Evolutionary conservation across 1,140 invertebrate genomes (phyloP).

Genomic region (Pseudachorutes palmiensis): DNA sequence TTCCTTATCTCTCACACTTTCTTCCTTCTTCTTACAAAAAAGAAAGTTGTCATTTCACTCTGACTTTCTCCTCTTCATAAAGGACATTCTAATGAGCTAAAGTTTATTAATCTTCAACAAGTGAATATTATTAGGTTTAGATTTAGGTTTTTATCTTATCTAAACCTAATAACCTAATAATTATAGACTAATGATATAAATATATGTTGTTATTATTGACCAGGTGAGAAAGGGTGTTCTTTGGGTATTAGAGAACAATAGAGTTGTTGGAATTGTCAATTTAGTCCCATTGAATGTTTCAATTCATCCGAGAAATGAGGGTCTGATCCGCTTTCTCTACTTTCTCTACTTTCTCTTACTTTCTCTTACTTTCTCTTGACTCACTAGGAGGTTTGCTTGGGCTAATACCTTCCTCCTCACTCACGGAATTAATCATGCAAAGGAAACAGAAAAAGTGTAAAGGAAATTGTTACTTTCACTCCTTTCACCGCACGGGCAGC

Average conservation of each 20-base stretch:
- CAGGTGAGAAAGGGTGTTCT: neutral
- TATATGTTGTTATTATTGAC: too few species aligned
- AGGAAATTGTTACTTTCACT: neutral
- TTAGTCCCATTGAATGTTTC: neutral
- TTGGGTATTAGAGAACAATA: too few species aligned
- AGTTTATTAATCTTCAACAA: too few species aligned
- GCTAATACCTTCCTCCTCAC: neutral
- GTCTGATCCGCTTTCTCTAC: neutral
- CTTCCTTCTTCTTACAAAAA: too few species aligned
- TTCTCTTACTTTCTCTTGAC: neutral
- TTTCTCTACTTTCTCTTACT: neutral
- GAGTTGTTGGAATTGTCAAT: too few species aligned
- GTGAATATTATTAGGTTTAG: too few species aligned
- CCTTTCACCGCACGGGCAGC: neutral
- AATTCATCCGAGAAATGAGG: constrained; percentile 9
- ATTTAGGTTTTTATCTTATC: too few species aligned
- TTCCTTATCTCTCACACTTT: too few species aligned
- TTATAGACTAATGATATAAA: too few species aligned
- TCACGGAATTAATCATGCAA: constrained; percentile 4
- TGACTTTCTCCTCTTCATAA: neutral
- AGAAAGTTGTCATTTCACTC: neutral
- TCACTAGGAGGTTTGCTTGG: neutral
- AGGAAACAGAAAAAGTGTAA: neutral
- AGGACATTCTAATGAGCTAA: neutral
- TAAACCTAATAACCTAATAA: too few species aligned